Base-by-base conservation (phyloP, 2,888 invertebrate genomes). In the Aleiodes leptofemur region DNA sequence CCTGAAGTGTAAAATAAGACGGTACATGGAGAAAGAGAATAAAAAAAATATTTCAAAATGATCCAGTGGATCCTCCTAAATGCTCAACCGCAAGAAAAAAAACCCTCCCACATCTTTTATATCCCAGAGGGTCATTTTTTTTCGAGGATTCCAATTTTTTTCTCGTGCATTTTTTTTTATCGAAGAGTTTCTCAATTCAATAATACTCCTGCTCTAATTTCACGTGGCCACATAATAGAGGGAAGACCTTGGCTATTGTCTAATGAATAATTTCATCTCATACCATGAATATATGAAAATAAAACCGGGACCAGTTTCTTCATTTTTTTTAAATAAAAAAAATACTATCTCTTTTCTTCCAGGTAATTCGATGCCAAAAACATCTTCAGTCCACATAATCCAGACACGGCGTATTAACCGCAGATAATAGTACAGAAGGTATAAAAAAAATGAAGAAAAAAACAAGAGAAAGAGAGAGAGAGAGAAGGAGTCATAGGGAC, bases 261-360 rank as follows among this genome's bases (percentile, higher is more conserved):
- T 64, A 43, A 64, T 43, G 50, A 51, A 68, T 51, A 13, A 68
- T 68, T n/a, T 51, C 66, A 50, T 16, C 14, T 61, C 16, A 23
- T 29, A 13, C 11, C n/a, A 68, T n/a, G n/a, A n/a, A n/a, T 68
- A 29, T 23, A 23, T 23, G 23, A 23, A 23, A 23, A 23, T 23
- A 23, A 23, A 23, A 23, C 23, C 2, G 23, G 23, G 61, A 72
- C 55, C 57, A 71, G 74, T 77, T 80, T 78, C 77, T 82, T 61
- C 76, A 70, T 71, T 80, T 79, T 23, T 64, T 48, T n/a, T n/a
- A n/a, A 11, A 4, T 5, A 7, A n/a, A 48, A 48, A 48, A 43
- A 43, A 43, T 14, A 11, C 13, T 9, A 43, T 43, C 8, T 38
- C 3, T 11, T 23, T 23, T 31, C 14, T n/a, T 50, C 13, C 0